Evolutionary conservation across 2,797 vertebrate genomes (phyloP).

Genomic region (Neostethus bicornis): DNA sequence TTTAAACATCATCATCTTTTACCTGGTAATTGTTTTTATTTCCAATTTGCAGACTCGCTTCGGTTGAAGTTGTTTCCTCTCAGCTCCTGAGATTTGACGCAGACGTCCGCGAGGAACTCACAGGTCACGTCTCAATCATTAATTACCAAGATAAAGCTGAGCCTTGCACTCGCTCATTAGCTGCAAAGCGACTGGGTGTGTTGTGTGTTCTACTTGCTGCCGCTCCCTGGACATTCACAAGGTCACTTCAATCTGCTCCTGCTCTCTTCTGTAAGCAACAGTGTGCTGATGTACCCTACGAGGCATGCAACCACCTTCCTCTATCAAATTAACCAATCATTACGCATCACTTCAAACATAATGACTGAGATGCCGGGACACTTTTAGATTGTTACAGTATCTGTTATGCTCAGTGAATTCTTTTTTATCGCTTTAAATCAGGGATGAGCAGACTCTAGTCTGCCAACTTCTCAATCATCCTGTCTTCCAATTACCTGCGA

Average conservation of each 20-base stretch:
- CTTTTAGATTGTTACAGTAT: constrained; percentile 20
- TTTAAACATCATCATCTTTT: constrained; percentile 30
- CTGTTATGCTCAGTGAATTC: constrained; percentile 16
- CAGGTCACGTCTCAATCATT: constrained; percentile 53
- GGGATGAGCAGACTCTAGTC: constrained; percentile 20
- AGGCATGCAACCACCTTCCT: constrained; percentile 31
- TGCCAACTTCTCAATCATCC: constrained; percentile 46
- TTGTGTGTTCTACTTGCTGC: constrained; percentile 25
- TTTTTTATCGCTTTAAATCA: constrained; percentile 28
- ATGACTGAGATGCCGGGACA: constrained; percentile 27
- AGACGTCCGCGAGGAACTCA: constrained; percentile 15
- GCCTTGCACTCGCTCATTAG: constrained; percentile 49
- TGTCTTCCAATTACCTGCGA: constrained; percentile 53
- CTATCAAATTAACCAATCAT: constrained; percentile 44
- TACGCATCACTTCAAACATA: constrained; percentile 31
- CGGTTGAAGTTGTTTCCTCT: constrained; percentile 2
- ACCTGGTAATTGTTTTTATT: constrained; percentile 41
- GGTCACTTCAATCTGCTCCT: constrained; percentile 44
- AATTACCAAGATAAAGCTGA: constrained; percentile 59
- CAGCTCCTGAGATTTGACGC: constrained; percentile 16
- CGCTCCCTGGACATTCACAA: constrained; percentile 43
- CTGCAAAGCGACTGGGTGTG: constrained; percentile 37
- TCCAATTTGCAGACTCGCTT: constrained; percentile 8
- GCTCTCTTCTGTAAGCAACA: constrained; percentile 20
- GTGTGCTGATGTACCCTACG: constrained; percentile 28